phyloP scores from a whole-genome alignment of 1,140 invertebrate genomes.

The Temnothorax longispinosus region DNA sequence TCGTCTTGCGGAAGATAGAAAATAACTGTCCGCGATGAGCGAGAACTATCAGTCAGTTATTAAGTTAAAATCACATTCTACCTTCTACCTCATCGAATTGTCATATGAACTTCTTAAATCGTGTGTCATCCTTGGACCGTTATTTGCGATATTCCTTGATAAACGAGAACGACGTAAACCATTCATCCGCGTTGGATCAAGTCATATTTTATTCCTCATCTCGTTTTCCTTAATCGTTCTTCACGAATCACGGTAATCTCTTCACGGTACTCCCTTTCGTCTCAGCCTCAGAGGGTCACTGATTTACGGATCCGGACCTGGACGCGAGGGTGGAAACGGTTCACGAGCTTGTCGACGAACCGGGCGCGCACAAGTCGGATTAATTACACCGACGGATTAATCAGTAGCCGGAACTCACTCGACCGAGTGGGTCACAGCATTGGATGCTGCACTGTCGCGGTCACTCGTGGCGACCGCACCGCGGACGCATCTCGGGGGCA shows the following conservation, averaged over 20 bases:
- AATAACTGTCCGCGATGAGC: neutral
- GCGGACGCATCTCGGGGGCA: constrained; percentile 66
- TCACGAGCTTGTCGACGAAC: constrained; percentile 45
- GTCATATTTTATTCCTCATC: constrained; percentile 2
- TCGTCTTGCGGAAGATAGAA: neutral
- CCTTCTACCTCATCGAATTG: neutral
- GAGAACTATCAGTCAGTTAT: neutral
- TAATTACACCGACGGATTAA: constrained; percentile 68
- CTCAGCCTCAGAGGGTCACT: neutral
- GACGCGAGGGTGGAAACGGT: constrained; percentile 27
- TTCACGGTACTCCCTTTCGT: neutral
- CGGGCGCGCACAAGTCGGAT: constrained; percentile 68
- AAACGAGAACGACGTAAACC: neutral
- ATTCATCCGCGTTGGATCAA: neutral
- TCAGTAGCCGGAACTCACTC: constrained; percentile 61
- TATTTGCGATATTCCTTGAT: neutral
- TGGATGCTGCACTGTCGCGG: constrained; percentile 63
- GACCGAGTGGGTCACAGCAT: constrained; percentile 57
- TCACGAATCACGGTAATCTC: neutral
- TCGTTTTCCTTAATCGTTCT: neutral
- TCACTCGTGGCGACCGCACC: constrained; percentile 69
- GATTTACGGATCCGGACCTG: neutral
- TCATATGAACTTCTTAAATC: neutral
- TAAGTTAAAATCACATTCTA: neutral
- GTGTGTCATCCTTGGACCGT: neutral